phyloP scores from a whole-genome alignment of 2,797 vertebrate genomes.

The Graptemys geographica region DNA sequence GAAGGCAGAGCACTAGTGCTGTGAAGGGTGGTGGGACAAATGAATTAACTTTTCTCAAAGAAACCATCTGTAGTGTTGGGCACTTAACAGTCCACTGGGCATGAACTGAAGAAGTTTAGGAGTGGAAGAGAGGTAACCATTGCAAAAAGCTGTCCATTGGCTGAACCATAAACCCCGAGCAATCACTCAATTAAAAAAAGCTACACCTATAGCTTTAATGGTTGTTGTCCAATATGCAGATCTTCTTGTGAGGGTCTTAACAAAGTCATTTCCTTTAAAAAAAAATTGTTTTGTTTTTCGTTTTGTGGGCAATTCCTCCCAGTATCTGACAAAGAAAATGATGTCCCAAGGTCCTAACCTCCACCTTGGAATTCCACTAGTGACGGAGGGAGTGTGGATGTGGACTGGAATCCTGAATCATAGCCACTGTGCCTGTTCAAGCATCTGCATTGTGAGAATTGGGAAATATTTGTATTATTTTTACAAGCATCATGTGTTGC shows the following conservation, averaged over 20 bases:
- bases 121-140: no score
- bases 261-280: no score
- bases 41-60: no score
- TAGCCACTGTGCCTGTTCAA: neutral
- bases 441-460: neutral
- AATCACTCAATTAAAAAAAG: no score
- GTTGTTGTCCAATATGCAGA: no score
- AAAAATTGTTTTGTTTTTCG: neutral
- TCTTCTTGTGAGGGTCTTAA: no score
- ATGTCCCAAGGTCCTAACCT: neutral
- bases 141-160: no score
- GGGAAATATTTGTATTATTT: neutral
- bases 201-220: no score
- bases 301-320: neutral
- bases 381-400: neutral
- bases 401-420: neutral
- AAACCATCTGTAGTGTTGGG: no score
- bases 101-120: no score
- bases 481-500: neutral
- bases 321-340: neutral
- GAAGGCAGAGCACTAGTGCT: neutral
- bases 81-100: no score
- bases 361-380: neutral
- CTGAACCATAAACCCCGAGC: no score
- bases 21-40: neutral